Evolutionary conservation across 1,140 invertebrate genomes (phyloP).

Genomic region (Apis laboriosa): DNA sequence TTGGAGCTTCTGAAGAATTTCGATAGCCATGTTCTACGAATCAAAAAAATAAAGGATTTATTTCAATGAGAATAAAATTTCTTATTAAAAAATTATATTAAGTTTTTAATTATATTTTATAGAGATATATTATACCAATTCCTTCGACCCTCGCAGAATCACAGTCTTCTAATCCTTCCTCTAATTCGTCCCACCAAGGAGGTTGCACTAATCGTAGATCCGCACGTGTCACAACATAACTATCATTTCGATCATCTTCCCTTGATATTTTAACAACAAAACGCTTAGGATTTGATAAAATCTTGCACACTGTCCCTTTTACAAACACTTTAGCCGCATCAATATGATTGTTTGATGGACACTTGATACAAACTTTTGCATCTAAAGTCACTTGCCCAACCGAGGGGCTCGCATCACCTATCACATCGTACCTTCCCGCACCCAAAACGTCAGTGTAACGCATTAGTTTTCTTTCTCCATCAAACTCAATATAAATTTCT

Average conservation of each 20-base stretch:
- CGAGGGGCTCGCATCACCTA: conserved; percentile 95
- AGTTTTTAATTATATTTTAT: not conserved
- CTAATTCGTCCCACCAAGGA: conserved; percentile 97
- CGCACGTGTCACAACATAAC: conserved; percentile 88
- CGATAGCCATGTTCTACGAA: conserved; percentile 75
- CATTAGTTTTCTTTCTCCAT: conserved; percentile 83
- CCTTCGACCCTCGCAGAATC: conserved; percentile 69
- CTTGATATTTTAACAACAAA: conserved; percentile 89
- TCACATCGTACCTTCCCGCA: conserved; percentile 91
- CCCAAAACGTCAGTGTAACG: conserved; percentile 88
- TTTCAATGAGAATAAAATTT: not conserved
- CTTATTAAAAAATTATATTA: too few relatives aligned
- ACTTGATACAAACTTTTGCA: conserved; percentile 85
- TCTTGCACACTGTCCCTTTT: conserved; percentile 90
- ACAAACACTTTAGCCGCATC: conserved; percentile 86
- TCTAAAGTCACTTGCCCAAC: conserved; percentile 87
- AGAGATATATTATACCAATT: conserved; percentile 64
- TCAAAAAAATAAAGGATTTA: not conserved
- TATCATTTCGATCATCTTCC: conserved; percentile 77
- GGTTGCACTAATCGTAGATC: conserved; percentile 94
- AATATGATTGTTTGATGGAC: conserved; percentile 77
- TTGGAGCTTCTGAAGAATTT: conserved; percentile 75
- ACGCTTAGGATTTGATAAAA: conserved; percentile 86
- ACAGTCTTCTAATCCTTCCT: conserved; percentile 82
- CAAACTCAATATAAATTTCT: conserved; percentile 77